Conservation (phyloP, 2,113 vertebrate species). For the Xenopus laevis region DNA sequence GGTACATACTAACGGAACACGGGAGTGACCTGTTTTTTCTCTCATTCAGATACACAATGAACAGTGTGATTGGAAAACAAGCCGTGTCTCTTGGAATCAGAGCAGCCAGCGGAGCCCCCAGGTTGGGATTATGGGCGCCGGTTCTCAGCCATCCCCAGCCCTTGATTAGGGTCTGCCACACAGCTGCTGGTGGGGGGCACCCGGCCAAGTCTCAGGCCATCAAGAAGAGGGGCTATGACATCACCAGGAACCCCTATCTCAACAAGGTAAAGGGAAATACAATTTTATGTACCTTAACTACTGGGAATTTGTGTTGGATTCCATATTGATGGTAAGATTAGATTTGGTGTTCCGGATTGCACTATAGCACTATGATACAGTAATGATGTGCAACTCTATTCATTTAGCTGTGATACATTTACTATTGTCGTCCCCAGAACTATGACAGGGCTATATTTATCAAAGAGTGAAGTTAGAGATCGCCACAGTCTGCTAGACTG, state of each 20-base stretch:
- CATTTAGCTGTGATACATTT: too few species aligned
- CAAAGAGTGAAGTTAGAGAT: too few species aligned
- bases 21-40: neutral
- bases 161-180: conserved; percentile 58
- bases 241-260: conserved; percentile 89
- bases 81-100: conserved; percentile 60
- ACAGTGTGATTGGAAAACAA: conserved; percentile 11
- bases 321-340: too few species aligned
- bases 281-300: too few species aligned
- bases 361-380: too few species aligned
- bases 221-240: conserved; percentile 89
- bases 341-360: too few species aligned
- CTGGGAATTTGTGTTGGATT: too few species aligned
- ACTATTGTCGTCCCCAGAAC: too few species aligned
- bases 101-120: conserved; percentile 47
- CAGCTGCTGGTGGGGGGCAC: conserved; percentile 48
- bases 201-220: conserved; percentile 50
- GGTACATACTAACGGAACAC: too few species aligned
- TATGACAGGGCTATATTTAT: too few species aligned
- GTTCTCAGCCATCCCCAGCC: conserved; percentile 22
- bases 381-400: too few species aligned
- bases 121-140: conserved; percentile 39
- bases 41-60: conserved; percentile 24
- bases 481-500: too few species aligned
- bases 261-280: conserved; percentile 76